These are phyloP conservation scores for Cheilosia grossa DNA, from an alignment of 2,888 invertebrate genomes.

Conservation along the genomic window DNA sequence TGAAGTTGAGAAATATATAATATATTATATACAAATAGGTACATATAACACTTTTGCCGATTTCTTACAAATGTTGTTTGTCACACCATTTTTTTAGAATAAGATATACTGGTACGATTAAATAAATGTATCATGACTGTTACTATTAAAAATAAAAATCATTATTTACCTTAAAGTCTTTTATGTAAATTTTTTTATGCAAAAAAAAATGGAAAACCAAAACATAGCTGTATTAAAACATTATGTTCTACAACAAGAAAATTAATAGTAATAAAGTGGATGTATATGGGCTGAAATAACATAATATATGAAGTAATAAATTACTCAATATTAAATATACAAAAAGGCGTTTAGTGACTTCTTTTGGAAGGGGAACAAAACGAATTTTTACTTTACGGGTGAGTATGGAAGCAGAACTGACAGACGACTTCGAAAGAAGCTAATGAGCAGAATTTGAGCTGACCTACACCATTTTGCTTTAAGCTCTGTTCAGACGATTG, in stretches of 20 bases:
- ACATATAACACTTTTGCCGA: conserved; percentile 23
- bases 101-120: conserved; percentile 51
- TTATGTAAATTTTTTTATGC: conserved; percentile 55
- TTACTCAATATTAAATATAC: conserved; percentile 32
- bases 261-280: conserved; percentile 17
- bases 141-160: conserved; percentile 56
- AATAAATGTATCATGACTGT: conserved; percentile 65
- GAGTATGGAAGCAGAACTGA: no score
- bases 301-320: conserved; percentile 41
- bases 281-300: conserved; percentile 47
- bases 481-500: no score
- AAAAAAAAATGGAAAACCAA: conserved; percentile 9
- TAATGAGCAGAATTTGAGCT: no score
- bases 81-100: conserved; percentile 33
- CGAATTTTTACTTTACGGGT: no score
- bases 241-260: conserved; percentile 27
- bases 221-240: conserved; percentile 47
- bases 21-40: conserved; percentile 41
- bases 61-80: conserved; percentile 45
- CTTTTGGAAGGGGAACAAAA: no score
- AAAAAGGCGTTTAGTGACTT: not conserved
- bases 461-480: no score
- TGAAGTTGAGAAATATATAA: conserved; percentile 33
- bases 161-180: conserved; percentile 53
- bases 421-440: no score